Conservation (phyloP, 2,797 vertebrate species). For the Chiropotes sagulatus region DNA sequence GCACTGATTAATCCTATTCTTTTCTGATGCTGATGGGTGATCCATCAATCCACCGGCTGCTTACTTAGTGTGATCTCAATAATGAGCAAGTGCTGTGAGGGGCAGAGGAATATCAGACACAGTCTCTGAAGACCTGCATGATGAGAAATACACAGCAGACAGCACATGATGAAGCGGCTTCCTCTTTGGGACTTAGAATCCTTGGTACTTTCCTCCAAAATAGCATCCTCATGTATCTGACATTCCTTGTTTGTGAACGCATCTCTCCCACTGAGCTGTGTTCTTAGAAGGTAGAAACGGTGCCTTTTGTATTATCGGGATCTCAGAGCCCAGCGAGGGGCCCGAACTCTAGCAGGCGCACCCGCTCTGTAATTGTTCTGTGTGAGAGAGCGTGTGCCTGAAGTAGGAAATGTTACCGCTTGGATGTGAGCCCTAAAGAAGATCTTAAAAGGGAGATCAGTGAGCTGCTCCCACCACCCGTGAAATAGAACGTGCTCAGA, state of each 20-base stretch:
- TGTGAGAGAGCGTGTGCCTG: background rate
- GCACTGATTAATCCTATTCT: background rate
- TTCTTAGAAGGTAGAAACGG: background rate
- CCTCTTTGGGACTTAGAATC: constrained; percentile 5
- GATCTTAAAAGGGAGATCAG: background rate
- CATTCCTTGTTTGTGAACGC: background rate
- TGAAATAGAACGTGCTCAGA: background rate
- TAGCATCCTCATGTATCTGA: background rate
- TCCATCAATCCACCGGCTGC: background rate
- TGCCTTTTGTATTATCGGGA: background rate
- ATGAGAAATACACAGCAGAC: background rate
- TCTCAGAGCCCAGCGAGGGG: background rate
- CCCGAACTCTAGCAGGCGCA: background rate
- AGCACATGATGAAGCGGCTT: background rate
- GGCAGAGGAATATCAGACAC: background rate
- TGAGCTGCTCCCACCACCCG: too few relatives aligned
- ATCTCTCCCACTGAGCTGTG: background rate
- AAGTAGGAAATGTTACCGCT: background rate
- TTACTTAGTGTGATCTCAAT: background rate
- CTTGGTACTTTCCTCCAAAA: background rate
- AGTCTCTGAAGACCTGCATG: background rate
- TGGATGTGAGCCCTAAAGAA: background rate
- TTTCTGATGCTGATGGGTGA: background rate
- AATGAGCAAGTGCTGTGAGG: background rate
- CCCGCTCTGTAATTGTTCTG: background rate